Evolutionary conservation across 2,888 invertebrate genomes (phyloP).

Genomic region (Nomada ruficornis): DNA sequence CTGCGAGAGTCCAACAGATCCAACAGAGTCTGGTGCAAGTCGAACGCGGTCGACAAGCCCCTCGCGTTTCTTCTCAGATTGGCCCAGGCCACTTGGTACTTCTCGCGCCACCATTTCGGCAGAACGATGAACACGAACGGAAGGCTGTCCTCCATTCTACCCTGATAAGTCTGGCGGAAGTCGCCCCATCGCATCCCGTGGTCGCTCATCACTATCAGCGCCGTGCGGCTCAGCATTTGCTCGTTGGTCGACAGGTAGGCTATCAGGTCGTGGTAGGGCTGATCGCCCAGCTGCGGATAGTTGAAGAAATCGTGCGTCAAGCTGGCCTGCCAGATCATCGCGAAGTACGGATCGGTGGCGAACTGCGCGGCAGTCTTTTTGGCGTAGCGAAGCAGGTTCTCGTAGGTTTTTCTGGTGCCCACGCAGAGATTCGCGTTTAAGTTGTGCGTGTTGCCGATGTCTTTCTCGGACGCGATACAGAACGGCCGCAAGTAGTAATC

Average conservation of each 20-base stretch:
- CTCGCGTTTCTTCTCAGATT: conserved; percentile 89
- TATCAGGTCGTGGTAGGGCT: conserved; percentile 87
- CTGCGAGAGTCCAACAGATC: conserved; percentile 87
- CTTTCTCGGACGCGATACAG: conserved; percentile 88
- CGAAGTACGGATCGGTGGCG: conserved; percentile 88
- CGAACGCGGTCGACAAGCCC: conserved; percentile 93
- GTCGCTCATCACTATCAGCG: conserved; percentile 92
- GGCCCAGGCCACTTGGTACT: conserved; percentile 87
- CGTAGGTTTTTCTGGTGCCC: conserved; percentile 89
- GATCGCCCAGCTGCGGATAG: conserved; percentile 91
- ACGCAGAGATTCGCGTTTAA: conserved; percentile 90
- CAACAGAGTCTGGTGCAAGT: conserved; percentile 91
- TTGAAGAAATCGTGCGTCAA: conserved; percentile 94
- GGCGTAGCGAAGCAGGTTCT: conserved; percentile 90
- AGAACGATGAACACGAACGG: conserved; percentile 91
- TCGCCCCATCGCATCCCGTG: conserved; percentile 95
- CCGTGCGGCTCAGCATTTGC: conserved; percentile 88
- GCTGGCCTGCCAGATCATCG: conserved; percentile 93
- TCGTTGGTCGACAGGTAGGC: conserved; percentile 82
- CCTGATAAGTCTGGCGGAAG: conserved; percentile 93
- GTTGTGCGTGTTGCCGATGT: conserved; percentile 88
- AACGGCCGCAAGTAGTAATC: conserved; percentile 94
- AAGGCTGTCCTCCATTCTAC: conserved; percentile 93
- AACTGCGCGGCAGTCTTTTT: conserved; percentile 87
- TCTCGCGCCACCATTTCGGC: conserved; percentile 89